Base-by-base conservation (phyloP, 2,113 vertebrate species). In the Plestiodon gilberti region DNA sequence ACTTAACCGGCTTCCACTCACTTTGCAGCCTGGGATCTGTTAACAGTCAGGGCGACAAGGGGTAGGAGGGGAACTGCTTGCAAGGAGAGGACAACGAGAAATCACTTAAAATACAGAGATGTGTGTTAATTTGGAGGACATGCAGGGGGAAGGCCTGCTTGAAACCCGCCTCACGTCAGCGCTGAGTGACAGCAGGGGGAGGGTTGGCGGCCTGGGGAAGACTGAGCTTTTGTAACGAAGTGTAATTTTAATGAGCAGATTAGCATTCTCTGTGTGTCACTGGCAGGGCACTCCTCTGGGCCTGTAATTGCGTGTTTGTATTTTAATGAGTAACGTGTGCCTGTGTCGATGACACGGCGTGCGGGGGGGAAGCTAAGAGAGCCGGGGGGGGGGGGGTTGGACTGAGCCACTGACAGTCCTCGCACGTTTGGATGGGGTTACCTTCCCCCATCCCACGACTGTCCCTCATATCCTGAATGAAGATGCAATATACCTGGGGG, bases 201-300 rank as follows among this genome's bases (percentile, higher is more conserved):
- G 28, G 65, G 38, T 69, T 25, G 25, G 77, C 38, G 76, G 52
- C 65, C 64, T 79, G 55, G 40, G 78, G 77, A 80, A 80, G 84
- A 15, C 84, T 35, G 40, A 64, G 67, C 55, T n/a, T 73, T 85
- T 70, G 65, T 79, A 86, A 86, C 61, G 84, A 86, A 86, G 84
- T 78, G 75, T 79, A 73, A 86, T 80, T 86, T 86, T 86, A 86
- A 86, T 86, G 78, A 86, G 84, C 55, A 86, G 78, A 86, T 86
- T 86, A 86, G 78, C 78, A 86, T 81, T 73, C 84, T 64, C 25
- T 35, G 30, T 80, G 78, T 86, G 78, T 81, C 69, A 73, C 69
- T 30, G 57, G 65, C 84, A 62, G 84, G 78, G 78, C 84, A 17
- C 67, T 86, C 78, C 78, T 81, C 78, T 64, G 78, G 57, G 67